A percentile compares a stretch with the other conserved stretches of the same genome.
phyloP scores from a whole-genome alignment of 1,140 invertebrate species.

The Drosophila prosaltans region DNA sequence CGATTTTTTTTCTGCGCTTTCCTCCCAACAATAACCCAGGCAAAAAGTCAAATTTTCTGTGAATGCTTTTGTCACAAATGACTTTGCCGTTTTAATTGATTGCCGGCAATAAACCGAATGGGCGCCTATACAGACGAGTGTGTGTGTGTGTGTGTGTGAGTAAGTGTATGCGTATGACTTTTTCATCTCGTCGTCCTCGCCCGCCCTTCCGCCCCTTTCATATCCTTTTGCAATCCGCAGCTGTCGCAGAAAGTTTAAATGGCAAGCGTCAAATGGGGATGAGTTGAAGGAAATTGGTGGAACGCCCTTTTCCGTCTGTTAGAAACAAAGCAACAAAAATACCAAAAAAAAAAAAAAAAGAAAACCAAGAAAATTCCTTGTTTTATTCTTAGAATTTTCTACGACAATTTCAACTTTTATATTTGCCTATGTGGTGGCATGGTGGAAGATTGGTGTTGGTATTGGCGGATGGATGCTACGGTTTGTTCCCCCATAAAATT shows the following conservation, averaged over 20 bases:
- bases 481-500: conserved; percentile 63
- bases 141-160: conserved; percentile 27
- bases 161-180: conserved; percentile 19
- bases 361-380: conserved; percentile 47
- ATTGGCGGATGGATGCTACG: background rate
- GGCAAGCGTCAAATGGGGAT: conserved; percentile 67
- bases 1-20: conserved; percentile 55
- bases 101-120: conserved; percentile 76
- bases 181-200: background rate
- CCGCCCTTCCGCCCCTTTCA: background rate
- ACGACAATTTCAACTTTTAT: conserved; percentile 78
- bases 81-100: conserved; percentile 78
- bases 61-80: conserved; percentile 79
- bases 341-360: background rate
- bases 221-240: conserved; percentile 29
- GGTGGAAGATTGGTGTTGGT: conserved; percentile 1
- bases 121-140: conserved; percentile 54
- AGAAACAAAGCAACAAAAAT: conserved; percentile 12
- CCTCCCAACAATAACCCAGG: conserved; percentile 18
- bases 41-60: conserved; percentile 73
- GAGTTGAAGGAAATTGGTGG: conserved; percentile 17
- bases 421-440: conserved; percentile 44
- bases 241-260: conserved; percentile 71
- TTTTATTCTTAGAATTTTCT: conserved; percentile 72
- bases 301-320: conserved; percentile 53